Conservation (phyloP, 2,888 invertebrate genomes). For the Onchidella celtica region DNA sequence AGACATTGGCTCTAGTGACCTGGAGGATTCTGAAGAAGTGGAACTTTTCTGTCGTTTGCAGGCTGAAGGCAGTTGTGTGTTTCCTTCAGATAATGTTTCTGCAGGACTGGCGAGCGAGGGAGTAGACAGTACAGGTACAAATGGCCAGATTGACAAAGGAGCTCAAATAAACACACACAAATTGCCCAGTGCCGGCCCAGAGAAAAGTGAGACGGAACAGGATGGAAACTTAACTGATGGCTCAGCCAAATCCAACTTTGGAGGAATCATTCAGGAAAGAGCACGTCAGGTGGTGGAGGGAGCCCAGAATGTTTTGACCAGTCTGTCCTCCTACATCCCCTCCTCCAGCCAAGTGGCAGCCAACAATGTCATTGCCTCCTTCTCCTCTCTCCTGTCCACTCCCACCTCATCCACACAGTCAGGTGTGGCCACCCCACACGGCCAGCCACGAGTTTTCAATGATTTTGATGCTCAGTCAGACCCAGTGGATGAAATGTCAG, state of each 20-base stretch:
- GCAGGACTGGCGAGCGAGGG: too few relatives aligned
- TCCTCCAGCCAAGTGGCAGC: background rate
- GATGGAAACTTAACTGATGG: background rate
- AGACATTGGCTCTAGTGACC: background rate
- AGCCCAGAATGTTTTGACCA: conserved; percentile 32
- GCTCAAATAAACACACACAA: background rate
- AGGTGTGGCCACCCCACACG: background rate
- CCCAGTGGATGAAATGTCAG: background rate
- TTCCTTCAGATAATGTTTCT: too few relatives aligned
- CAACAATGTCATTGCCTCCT: background rate
- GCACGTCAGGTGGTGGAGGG: conserved; percentile 34
- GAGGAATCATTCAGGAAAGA: conserved; percentile 8
- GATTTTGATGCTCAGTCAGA: background rate
- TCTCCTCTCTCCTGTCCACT: background rate
- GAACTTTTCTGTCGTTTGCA: conserved; percentile 40
- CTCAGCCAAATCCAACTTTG: background rate
- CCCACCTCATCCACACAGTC: background rate
- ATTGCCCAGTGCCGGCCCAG: background rate
- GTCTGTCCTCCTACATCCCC: conserved; percentile 42
- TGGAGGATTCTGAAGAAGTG: background rate
- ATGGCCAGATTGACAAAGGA: background rate
- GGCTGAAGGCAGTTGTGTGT: conserved; percentile 37
- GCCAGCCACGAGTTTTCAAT: background rate
- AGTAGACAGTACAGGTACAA: background rate
- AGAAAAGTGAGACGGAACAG: background rate